Conservation (phyloP, 2,888 invertebrate species). For the Athripsodes cinereus region DNA sequence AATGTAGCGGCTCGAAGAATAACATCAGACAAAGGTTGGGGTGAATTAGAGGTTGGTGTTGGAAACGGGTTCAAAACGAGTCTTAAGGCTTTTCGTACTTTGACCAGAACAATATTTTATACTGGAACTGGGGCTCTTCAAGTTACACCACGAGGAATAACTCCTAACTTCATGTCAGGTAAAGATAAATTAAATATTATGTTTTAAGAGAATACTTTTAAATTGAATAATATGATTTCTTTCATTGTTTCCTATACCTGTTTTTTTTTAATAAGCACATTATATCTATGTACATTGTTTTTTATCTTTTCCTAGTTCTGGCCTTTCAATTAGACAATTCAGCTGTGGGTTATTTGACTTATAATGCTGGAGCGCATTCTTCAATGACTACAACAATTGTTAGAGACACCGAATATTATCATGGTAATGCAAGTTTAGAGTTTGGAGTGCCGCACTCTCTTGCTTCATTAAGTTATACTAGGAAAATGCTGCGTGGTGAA, state of each 20-base stretch:
- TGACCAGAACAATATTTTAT: conserved; percentile 67
- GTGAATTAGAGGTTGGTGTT: conserved; percentile 78
- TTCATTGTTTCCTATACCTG: too few relatives aligned
- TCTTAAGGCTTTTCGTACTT: conserved; percentile 70
- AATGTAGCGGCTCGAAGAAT: conserved; percentile 70
- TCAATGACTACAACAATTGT: conserved; percentile 79
- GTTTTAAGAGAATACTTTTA: too few relatives aligned
- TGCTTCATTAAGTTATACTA: conserved; percentile 67
- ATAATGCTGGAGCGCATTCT: conserved; percentile 63
- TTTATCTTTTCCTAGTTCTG: conserved; percentile 51
- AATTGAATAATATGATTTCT: too few relatives aligned
- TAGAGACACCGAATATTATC: conserved; percentile 64
- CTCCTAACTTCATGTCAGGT: conserved; percentile 75
- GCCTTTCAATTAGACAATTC: conserved; percentile 83
- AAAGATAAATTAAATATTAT: too few relatives aligned
- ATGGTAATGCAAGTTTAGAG: conserved; percentile 66
- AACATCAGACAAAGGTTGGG: conserved; percentile 79
- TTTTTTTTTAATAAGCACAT: background rate
- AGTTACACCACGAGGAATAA: conserved; percentile 68
- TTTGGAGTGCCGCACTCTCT: conserved; percentile 79
- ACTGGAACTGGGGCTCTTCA: conserved; percentile 72
- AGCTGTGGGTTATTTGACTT: conserved; percentile 83
- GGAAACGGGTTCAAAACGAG: conserved; percentile 78
- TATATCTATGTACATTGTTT: background rate
- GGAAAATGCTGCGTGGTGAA: conserved; percentile 73